Percentiles rank a stretch among this genome's conserved stretches.
phyloP scores from a whole-genome alignment of 2,113 vertebrate genomes.

The Leptosomus discolor region DNA sequence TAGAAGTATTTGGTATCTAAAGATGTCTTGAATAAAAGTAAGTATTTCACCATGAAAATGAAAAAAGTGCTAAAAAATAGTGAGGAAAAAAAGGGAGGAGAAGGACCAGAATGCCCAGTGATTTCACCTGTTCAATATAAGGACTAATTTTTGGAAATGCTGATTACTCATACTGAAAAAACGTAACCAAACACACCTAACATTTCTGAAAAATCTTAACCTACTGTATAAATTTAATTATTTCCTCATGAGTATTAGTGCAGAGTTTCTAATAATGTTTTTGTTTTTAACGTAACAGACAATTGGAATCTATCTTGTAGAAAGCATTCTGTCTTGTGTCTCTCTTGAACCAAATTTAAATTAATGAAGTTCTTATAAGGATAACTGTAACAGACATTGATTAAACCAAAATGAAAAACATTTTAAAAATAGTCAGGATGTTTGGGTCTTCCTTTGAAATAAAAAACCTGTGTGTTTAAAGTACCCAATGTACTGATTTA shows the following conservation, averaged over 20 bases:
- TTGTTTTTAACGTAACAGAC: background rate
- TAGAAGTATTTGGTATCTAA: background rate
- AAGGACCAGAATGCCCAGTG: background rate
- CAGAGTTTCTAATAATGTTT: background rate
- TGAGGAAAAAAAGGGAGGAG: rapidly evolving
- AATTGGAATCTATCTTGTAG: background rate
- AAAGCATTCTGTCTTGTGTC: background rate
- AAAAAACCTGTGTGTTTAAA: background rate
- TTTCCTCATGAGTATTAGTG: background rate
- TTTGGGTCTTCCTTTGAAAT: background rate
- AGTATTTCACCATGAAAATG: background rate
- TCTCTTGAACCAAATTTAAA: background rate
- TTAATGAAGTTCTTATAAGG: background rate
- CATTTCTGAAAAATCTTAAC: background rate
- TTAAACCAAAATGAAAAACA: background rate
- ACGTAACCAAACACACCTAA: background rate
- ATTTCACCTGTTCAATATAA: background rate
- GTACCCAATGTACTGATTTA: background rate
- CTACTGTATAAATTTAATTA: background rate
- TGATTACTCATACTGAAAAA: background rate
- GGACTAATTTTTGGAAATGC: background rate
- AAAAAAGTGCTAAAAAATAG: background rate
- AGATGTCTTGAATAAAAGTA: background rate
- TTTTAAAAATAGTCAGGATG: background rate
- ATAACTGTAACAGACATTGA: background rate